Base-by-base conservation (phyloP, 2,113 vertebrate species). In the Lathamus discolor region DNA sequence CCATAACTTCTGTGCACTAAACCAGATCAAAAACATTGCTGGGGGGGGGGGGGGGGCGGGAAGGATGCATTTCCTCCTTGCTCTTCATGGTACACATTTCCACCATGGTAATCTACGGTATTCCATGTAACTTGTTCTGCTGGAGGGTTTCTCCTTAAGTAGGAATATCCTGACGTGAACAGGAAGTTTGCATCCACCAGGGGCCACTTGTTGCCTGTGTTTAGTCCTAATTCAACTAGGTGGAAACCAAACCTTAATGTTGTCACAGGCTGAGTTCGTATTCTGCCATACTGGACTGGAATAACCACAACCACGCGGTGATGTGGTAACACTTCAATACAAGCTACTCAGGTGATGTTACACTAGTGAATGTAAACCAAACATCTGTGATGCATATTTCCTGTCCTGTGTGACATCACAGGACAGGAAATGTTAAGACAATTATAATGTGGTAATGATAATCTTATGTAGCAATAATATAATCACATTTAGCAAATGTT, bases 1-100 rank as follows among this genome's bases (percentile, higher is more conserved):
- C 92, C 93, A 4, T 70, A 93, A 95, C 72, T 95, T 94, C 92
- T 96, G 94, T 51, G 72, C 11, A 2, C 64, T 81, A 11, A 83
- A 88, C 9, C 35, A 68, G 48, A 93, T 10, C 23, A 55, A 51
- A 35, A 92, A 68, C 29, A 31, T 69, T 64, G 35, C 48, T 79
- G 57, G 16, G 44, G 15, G 43, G 15, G 37, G 37, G 37, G 37
- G 37, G 37, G 15, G 37, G 37, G 37, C 7, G 37, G 37, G 37
- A 37, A 37, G 13, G 8, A 68, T 8, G 55, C 16, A 3, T 70
- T 69, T 88, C 67, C 54, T 54, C 41, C 10, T 49, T 54, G 54
- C 55, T 37, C 17, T 54, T 57, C 41, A 39, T 2, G 6, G 18
- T 11, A 20, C 1, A 11, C 15, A 52, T 25, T 77, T 73, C 27